Base-by-base conservation (phyloP, 2,113 vertebrate genomes). In the Xenopus borealis region DNA sequence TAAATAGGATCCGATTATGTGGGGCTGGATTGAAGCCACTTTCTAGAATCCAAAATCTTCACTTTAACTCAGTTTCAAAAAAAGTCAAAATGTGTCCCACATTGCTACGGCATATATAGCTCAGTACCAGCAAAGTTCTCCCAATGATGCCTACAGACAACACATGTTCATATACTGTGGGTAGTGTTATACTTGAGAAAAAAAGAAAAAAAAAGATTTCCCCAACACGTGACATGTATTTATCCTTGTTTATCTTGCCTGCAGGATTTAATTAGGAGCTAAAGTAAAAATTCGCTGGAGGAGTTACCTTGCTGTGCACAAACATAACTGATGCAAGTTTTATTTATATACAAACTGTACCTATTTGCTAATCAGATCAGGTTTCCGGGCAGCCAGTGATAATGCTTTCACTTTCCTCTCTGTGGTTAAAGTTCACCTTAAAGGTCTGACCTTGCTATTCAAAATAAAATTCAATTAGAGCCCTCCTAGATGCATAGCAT, bases 351-450 rank as follows among this genome's bases (percentile, higher is more conserved):
- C 58, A 50, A n/a, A n/a, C n/a, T n/a, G n/a, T 53, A 62, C 23
- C 66, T 68, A 23, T 69, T 50, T 69, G 66, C 50, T 75, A 33
- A 69, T 75, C 66, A 62, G 57, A 68, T 75, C 72, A 44, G 19
- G 10, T 75, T 69, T 66, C 62, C 44, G 19, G 0, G 6, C 23
- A 5, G 46, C 65, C 72, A 75, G 62, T 62, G 10, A 13, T 17
- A 62, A 33, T 1, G 12, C 27, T 52, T 23, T 62, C 23, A 62
- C 57, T 53, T 68, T 75, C 45, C 62, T 19, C 18, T 59, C 11
- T 52, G n/a, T 62, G 72, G 72, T 69, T 75, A 75, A 75, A 75
- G 72, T 75, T 75, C 72, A 75, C 2, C n/a, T 8, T 13, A 62
- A 69, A 5, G 66, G 4, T 62, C 58, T 75, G 72, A 75, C 72